Conservation (phyloP, 1,140 invertebrate genomes). For the Plectrocnemia conspersa region DNA sequence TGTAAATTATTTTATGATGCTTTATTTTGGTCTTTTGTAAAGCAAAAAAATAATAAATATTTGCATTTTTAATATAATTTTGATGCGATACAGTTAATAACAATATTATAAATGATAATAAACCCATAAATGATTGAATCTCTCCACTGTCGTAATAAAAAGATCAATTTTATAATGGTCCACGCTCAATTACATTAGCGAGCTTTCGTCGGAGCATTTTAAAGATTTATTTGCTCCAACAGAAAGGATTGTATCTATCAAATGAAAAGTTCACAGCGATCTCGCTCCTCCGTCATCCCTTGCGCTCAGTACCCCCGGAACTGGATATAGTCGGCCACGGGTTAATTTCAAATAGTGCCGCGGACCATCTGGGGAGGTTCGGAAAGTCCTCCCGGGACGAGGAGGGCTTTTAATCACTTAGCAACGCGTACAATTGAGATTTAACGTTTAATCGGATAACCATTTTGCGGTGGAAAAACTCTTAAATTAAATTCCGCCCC, state of each 20-base stretch:
- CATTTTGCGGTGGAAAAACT: constrained; percentile 13
- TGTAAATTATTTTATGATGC: too few species aligned
- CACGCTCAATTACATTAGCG: constrained; percentile 33
- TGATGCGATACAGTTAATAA: too few species aligned
- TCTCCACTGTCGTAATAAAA: too few species aligned
- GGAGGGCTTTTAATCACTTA: constrained; percentile 30
- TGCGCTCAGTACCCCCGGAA: constrained; percentile 28
- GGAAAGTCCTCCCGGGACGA: neutral
- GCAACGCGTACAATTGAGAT: constrained; percentile 20
- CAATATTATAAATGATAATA: too few species aligned
- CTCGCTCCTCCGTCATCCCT: too few species aligned
- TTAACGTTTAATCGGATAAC: constrained; percentile 25
- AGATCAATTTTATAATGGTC: constrained; percentile 35
- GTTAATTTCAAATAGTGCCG: constrained; percentile 24
- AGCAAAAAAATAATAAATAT: too few species aligned
- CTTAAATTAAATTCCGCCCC: constrained; percentile 17
- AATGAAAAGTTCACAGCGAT: constrained; percentile 26
- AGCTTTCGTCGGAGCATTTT: constrained; percentile 13
- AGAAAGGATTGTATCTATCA: constrained; percentile 35
- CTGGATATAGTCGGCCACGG: constrained; percentile 18
- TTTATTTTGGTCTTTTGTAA: too few species aligned
- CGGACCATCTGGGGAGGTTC: neutral
- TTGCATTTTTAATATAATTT: too few species aligned
- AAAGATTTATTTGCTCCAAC: constrained; percentile 32
- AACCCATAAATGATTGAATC: too few species aligned